Conservation (phyloP, 2,113 vertebrate genomes). For the Guaruba guarouba region DNA sequence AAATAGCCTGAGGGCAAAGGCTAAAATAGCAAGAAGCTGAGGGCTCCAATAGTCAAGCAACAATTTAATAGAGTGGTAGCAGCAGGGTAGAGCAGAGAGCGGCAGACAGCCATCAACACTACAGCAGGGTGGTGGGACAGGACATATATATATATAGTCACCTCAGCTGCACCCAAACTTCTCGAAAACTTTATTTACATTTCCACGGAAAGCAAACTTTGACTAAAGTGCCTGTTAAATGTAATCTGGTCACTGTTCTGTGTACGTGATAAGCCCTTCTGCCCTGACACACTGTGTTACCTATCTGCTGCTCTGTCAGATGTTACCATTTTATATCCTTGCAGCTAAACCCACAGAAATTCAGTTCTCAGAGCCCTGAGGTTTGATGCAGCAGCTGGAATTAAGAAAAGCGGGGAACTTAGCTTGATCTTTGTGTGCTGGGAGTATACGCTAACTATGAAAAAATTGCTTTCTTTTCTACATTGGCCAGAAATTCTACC, state of each 20-base stretch:
- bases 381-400: not conserved
- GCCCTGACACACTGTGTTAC: not conserved
- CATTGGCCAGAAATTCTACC: not conserved
- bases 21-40: not conserved
- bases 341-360: not conserved
- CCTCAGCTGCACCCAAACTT: not conserved
- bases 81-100: not conserved
- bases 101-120: not conserved
- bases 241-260: not conserved
- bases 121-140: not conserved
- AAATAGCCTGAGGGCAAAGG: not conserved
- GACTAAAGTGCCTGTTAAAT: not conserved
- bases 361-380: not conserved
- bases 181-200: not conserved
- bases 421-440: accelerated
- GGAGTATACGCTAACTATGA: not conserved
- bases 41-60: not conserved
- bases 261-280: not conserved
- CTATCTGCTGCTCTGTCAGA: not conserved
- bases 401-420: not conserved
- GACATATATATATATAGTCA: not conserved
- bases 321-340: not conserved
- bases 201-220: not conserved
- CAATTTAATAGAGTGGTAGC: not conserved
- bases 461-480: not conserved